A percentile compares a stretch with the other conserved stretches of the same genome.
Conservation (phyloP, 2,113 vertebrate species). For the Rhegmatorhina hoffmannsi region DNA sequence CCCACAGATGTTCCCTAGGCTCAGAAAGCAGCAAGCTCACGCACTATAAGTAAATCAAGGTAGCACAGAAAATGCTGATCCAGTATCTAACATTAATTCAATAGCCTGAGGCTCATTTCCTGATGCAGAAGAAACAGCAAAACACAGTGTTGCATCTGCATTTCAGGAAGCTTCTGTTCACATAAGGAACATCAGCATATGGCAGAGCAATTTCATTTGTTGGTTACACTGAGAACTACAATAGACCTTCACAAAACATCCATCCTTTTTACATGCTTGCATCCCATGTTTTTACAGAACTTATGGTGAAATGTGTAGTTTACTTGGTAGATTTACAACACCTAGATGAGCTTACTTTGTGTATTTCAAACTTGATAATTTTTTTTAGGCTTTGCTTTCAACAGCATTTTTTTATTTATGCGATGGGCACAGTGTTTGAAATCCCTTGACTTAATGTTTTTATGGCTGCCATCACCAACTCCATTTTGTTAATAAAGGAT, state of each 20-base stretch:
- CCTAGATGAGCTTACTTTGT: rapidly evolving
- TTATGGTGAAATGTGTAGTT: not conserved
- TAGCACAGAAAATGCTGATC: not conserved
- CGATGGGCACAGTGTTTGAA: not conserved
- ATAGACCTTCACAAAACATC: not conserved
- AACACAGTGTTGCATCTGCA: not conserved
- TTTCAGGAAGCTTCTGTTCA: not conserved
- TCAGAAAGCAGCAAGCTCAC: not conserved
- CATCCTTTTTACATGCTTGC: not conserved
- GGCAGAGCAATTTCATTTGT: not conserved
- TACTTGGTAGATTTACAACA: not conserved
- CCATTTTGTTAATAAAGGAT: not conserved
- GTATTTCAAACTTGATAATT: not conserved
- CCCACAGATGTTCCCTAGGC: not conserved
- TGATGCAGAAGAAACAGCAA: not conserved
- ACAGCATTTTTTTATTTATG: not conserved
- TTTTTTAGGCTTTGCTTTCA: not conserved
- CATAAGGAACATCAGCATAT: not conserved
- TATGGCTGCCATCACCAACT: not conserved
- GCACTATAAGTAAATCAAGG: not conserved
- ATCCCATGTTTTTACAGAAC: not conserved
- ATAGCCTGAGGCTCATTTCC: not conserved
- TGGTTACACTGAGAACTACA: not conserved
- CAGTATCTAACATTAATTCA: not conserved
- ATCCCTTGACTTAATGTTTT: not conserved